Base-by-base conservation (phyloP, 1,140 invertebrate species). In the Patella vulgata region DNA sequence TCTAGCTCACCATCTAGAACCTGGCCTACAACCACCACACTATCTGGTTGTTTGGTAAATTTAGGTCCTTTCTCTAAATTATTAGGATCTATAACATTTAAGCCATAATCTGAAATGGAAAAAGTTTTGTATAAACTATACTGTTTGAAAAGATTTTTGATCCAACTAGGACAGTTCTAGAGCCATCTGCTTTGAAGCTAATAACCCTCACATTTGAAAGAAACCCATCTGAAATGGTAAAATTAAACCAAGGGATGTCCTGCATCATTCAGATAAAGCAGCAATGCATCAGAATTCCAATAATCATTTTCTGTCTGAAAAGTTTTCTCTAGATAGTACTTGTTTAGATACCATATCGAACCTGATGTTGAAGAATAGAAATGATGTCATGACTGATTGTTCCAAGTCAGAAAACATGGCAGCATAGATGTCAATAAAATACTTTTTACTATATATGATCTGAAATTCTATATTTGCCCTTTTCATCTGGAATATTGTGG, bases 1-100 rank as follows among this genome's bases (percentile, higher is more conserved):
- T 89, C 73, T 17, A 84, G 17, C 2, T 42, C 50, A 0, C 68
- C 55, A 19, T 46, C 43, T 46, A 19, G 6, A n/a, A 46, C 43
- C 11, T 39, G 31, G 3, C 65, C 57, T 0, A 75, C 68, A 42
- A 78, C 57, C 3, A 75, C 60, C 0, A 67, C 61, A 43, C 64
- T 66, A 11, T 70, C 36, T 0, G 73, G 75, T 39, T 74, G 63
- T 9, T 48, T 42, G 17, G 55, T 64, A 54, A 78, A 75, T 19
- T 59, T 54, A 33, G 73, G 73, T 0, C 63, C 68, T 33, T 50
- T 54, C 17, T 40, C 27, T 11, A 63, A n/a, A 11, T 36, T 28
- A n/a, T 66, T 63, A 4, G 50, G 30, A 23, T 70, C 63, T 19
- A 11, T n/a, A 17, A 23, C 40, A 14, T 46, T 33, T 21, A 65